phyloP scores from a whole-genome alignment of 2,113 vertebrate genomes.

The Centrocercus urophasianus region DNA sequence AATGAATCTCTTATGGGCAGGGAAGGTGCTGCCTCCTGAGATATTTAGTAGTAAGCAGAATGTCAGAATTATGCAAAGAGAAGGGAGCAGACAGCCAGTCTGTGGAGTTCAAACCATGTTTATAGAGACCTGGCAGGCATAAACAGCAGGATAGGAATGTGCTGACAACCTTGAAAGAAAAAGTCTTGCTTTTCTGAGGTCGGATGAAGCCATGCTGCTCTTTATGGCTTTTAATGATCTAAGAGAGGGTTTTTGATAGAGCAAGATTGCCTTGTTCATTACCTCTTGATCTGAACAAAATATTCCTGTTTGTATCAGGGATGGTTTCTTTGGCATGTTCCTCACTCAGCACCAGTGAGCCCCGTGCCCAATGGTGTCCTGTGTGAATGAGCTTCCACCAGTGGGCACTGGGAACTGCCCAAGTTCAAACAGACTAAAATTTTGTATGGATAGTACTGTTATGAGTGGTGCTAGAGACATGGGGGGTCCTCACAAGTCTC shows the following conservation, averaged over 20 bases:
- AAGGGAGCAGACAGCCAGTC: neutral
- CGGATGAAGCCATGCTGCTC: neutral
- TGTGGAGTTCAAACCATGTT: neutral
- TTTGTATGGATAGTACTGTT: neutral
- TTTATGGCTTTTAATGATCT: neutral
- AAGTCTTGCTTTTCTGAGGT: neutral
- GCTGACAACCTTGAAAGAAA: neutral
- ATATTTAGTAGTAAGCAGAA: neutral
- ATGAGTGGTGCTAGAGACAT: neutral
- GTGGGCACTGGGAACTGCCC: neutral
- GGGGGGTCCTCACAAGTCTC: neutral
- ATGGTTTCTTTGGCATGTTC: neutral
- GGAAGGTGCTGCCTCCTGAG: neutral
- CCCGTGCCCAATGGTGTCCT: neutral
- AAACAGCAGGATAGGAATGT: neutral
- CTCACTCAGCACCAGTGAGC: fast-evolving
- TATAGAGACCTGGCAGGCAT: neutral
- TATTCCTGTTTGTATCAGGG: neutral
- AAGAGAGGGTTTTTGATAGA: neutral
- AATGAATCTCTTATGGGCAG: neutral
- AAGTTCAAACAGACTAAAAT: neutral
- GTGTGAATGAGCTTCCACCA: neutral
- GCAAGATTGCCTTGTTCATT: neutral
- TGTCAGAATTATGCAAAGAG: neutral
- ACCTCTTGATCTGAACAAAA: neutral